These are phyloP conservation scores for Hydriomena furcata DNA, from an alignment of 2,888 invertebrate genomes.

Conservation along the genomic window DNA sequence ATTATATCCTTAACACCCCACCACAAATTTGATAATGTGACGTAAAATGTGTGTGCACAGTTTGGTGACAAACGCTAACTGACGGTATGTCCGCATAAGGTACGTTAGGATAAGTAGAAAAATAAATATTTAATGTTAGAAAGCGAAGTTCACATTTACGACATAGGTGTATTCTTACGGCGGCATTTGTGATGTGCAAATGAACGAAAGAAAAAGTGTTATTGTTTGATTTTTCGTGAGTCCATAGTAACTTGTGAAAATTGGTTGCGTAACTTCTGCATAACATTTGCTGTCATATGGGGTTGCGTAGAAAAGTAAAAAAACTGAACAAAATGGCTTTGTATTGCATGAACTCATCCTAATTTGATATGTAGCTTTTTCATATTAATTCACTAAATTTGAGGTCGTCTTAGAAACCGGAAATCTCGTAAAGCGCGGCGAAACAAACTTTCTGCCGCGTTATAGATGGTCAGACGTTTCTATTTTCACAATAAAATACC, in stretches of 20 bases:
- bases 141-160: slow-evolving; percentile 76
- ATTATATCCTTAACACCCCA: slow-evolving; percentile 79
- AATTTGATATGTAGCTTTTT: slow-evolving; percentile 75
- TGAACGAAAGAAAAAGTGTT: slow-evolving; percentile 81
- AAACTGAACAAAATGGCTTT: slow-evolving; percentile 51
- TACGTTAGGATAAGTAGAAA: slow-evolving; percentile 78
- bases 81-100: slow-evolving; percentile 50
- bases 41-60: slow-evolving; percentile 64
- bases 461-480: slow-evolving; percentile 33
- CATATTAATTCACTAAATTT: slow-evolving; percentile 56
- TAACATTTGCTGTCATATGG: slow-evolving; percentile 1
- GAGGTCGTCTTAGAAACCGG: slow-evolving; percentile 71
- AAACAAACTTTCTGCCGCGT: slow-evolving; percentile 60
- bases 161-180: slow-evolving; percentile 62
- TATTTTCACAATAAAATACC: too few relatives aligned
- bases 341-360: slow-evolving; percentile 64
- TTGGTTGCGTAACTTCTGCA: slow-evolving; percentile 42
- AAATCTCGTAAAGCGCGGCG: slow-evolving; percentile 47
- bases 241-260: slow-evolving; percentile 56
- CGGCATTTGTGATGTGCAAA: slow-evolving; percentile 69
- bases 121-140: slow-evolving; percentile 81
- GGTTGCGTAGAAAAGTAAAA: slow-evolving; percentile 19
- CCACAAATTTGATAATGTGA: slow-evolving; percentile 63
- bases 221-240: slow-evolving; percentile 76
- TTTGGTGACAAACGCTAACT: slow-evolving; percentile 70